Percentiles rank a stretch among this genome's conserved stretches.
Conservation (phyloP, 2,888 invertebrate genomes). For the Autographa pulchrina region DNA sequence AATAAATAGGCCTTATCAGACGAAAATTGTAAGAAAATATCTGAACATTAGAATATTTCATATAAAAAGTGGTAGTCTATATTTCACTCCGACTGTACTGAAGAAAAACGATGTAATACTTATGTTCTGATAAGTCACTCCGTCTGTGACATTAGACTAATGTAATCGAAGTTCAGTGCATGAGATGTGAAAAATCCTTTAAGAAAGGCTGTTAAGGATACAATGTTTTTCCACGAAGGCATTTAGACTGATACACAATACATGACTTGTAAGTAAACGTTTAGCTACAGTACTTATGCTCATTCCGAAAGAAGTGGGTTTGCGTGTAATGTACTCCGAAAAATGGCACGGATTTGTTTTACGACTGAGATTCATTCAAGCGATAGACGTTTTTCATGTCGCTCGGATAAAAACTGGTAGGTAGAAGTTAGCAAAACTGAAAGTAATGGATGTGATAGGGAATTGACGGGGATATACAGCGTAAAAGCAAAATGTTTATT, state of each 20-base stretch:
- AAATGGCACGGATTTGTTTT: slow-evolving; percentile 62
- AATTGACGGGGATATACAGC: slow-evolving; percentile 42
- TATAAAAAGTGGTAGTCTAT: neutral
- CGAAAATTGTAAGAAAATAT: neutral
- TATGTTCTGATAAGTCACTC: slow-evolving; percentile 67
- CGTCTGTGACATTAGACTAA: slow-evolving; percentile 70
- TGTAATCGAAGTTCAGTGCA: slow-evolving; percentile 60
- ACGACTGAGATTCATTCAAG: slow-evolving; percentile 61
- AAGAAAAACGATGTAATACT: slow-evolving; percentile 46
- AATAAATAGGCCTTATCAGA: neutral
- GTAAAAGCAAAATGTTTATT: slow-evolving; percentile 40
- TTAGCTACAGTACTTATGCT: slow-evolving; percentile 44
- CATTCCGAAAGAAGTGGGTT: slow-evolving; percentile 55
- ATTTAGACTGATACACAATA: slow-evolving; percentile 39
- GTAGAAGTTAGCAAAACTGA: slow-evolving; percentile 60
- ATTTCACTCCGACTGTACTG: slow-evolving; percentile 28
- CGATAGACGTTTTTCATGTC: slow-evolving; percentile 64
- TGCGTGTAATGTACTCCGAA: slow-evolving; percentile 61
- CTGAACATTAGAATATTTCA: neutral
- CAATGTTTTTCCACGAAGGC: neutral
- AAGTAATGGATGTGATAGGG: slow-evolving; percentile 58
- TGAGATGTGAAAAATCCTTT: slow-evolving; percentile 49
- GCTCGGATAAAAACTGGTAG: slow-evolving; percentile 50
- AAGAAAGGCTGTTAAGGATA: slow-evolving; percentile 8
- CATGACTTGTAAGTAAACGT: slow-evolving; percentile 33